Evolutionary conservation across 2,113 vertebrate genomes (phyloP).

Genomic region (Tragulus kanchil): DNA sequence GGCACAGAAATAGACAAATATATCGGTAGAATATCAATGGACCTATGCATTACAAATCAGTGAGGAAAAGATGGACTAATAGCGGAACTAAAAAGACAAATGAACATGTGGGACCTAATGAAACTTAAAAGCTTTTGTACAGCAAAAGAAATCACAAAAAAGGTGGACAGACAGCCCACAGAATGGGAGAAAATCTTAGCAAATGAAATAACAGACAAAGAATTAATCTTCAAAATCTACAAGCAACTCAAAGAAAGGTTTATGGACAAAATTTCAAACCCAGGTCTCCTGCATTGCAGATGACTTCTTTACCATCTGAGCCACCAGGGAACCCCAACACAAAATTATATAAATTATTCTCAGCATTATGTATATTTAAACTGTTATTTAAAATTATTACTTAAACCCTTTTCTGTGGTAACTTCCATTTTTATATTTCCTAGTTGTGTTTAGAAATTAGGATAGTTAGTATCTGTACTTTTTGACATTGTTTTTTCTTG

Average conservation of each 20-base stretch:
- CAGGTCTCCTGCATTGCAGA: too few relatives aligned
- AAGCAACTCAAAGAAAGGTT: too few relatives aligned
- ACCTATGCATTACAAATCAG: not conserved
- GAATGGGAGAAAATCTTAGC: too few relatives aligned
- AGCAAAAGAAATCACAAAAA: too few relatives aligned
- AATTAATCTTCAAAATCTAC: too few relatives aligned
- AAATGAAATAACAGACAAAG: too few relatives aligned
- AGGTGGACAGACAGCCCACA: too few relatives aligned
- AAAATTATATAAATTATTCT: not conserved
- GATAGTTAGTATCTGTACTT: not conserved
- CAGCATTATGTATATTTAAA: not conserved
- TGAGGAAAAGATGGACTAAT: not conserved
- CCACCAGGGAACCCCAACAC: not conserved
- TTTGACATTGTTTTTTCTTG: not conserved
- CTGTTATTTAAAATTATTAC: not conserved
- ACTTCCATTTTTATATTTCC: slow-evolving; percentile 26
- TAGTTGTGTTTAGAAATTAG: slow-evolving; percentile 53
- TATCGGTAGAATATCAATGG: not conserved
- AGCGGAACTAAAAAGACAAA: not conserved
- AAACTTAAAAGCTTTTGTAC: too few relatives aligned
- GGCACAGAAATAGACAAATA: not conserved
- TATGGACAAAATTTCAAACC: slow-evolving; percentile 10
- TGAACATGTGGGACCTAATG: too few relatives aligned
- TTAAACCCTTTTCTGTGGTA: not conserved
- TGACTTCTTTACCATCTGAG: too few relatives aligned